Percentiles rank a stretch among this genome's conserved stretches.
Conservation (phyloP, 2,113 vertebrate genomes). For the Hyaena hyaena region DNA sequence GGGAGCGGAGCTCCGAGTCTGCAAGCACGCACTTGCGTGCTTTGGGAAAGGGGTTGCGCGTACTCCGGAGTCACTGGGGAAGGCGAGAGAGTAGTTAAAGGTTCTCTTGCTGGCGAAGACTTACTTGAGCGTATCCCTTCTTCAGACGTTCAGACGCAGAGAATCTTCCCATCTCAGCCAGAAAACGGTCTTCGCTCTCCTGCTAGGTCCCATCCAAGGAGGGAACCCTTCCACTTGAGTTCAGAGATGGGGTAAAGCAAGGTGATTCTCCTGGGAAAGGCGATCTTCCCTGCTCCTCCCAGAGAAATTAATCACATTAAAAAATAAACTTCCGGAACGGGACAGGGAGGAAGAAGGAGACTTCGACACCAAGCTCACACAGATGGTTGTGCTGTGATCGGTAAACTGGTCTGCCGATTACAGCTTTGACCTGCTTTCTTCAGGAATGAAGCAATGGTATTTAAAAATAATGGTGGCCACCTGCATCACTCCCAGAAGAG, state of each 20-base stretch:
- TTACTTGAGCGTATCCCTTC: background rate
- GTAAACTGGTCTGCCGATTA: background rate
- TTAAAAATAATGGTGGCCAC: constrained; percentile 38
- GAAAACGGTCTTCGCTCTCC: background rate
- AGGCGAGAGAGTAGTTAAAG: background rate
- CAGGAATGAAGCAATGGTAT: background rate
- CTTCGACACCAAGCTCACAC: background rate
- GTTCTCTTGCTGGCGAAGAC: background rate
- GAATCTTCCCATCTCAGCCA: background rate
- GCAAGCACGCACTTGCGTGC: background rate
- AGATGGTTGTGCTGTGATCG: background rate
- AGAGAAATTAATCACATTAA: background rate
- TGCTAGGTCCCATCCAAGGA: background rate
- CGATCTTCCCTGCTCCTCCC: background rate
- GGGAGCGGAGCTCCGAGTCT: accelerated
- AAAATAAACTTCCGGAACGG: background rate
- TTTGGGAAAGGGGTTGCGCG: background rate
- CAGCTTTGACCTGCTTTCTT: constrained; percentile 5
- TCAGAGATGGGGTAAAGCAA: background rate
- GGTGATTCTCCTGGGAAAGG: background rate
- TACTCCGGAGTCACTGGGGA: background rate
- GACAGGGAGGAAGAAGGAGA: background rate
- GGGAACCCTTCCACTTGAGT: background rate
- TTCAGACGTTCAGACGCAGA: background rate
- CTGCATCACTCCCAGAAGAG: background rate